Evolutionary conservation across 2,797 vertebrate genomes (phyloP).

Genomic region (Merluccius polli): DNA sequence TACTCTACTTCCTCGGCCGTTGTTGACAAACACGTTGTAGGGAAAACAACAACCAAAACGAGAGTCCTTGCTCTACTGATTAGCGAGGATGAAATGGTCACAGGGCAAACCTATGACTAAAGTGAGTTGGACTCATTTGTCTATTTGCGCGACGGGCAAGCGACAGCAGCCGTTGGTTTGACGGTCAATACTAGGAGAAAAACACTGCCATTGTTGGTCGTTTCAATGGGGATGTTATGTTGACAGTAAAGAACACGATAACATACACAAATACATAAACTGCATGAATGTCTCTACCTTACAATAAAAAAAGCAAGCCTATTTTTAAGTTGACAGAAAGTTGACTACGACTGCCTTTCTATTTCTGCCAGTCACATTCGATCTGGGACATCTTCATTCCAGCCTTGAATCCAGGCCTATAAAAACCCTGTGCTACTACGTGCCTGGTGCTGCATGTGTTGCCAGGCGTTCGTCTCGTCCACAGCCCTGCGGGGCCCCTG

Average conservation of each 20-base stretch:
- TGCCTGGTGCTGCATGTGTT: constrained; percentile 43
- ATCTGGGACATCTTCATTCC: constrained; percentile 27
- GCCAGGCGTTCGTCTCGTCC: constrained; percentile 36
- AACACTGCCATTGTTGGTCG: background rate
- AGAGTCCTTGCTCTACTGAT: background rate
- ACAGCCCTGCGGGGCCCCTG: constrained; percentile 36
- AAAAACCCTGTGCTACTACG: constrained; percentile 26
- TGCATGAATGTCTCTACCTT: constrained; percentile 9
- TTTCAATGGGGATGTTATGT: background rate
- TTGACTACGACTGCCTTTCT: background rate
- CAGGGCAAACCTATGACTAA: background rate
- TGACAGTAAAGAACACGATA: background rate
- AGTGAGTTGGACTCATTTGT: background rate
- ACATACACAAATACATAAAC: too few species aligned
- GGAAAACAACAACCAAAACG: background rate
- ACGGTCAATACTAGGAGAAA: background rate
- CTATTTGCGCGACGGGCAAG: background rate
- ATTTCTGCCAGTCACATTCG: constrained; percentile 19
- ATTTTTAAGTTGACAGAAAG: background rate
- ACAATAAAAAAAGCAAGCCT: background rate
- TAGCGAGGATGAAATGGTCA: background rate
- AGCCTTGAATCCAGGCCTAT: constrained; percentile 29
- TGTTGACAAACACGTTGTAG: background rate
- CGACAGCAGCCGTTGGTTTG: background rate
- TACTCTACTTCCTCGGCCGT: background rate